phyloP scores from a whole-genome alignment of 1,140 invertebrate species.

The Marisa cornuarietis region DNA sequence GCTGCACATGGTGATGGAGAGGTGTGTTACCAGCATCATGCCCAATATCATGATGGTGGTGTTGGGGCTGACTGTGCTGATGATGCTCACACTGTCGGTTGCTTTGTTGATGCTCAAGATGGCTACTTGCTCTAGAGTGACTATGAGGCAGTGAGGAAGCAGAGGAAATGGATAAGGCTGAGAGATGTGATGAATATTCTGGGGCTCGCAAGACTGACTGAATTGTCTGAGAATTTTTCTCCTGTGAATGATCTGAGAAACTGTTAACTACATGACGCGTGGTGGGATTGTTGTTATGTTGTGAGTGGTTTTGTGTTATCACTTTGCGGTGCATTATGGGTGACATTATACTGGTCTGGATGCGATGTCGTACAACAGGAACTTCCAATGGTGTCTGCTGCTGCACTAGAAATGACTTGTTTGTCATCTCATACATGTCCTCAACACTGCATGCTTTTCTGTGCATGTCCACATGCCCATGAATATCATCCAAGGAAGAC shows the following conservation, averaged over 20 bases:
- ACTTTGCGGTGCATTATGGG: constrained; percentile 19
- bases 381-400: constrained; percentile 14
- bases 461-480: background rate
- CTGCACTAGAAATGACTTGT: constrained; percentile 1
- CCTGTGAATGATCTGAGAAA: no score
- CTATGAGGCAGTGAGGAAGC: no score
- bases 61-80: background rate
- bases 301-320: background rate
- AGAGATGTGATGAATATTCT: no score
- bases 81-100: background rate
- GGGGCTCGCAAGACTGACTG: no score
- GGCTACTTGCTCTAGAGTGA: background rate
- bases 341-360: constrained; percentile 24
- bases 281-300: background rate
- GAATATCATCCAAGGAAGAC: background rate
- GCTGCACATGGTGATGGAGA: background rate
- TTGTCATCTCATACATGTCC: constrained; percentile 12
- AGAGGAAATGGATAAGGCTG: no score
- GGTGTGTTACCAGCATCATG: background rate
- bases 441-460: constrained; percentile 1
- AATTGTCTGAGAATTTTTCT: no score
- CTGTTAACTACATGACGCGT: background rate
- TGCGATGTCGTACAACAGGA: constrained; percentile 23
- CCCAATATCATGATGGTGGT: background rate
- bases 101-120: background rate